These are phyloP conservation scores for Galeopterus variegatus DNA, from an alignment of 2,113 vertebrate genomes.

Conservation along the genomic window DNA sequence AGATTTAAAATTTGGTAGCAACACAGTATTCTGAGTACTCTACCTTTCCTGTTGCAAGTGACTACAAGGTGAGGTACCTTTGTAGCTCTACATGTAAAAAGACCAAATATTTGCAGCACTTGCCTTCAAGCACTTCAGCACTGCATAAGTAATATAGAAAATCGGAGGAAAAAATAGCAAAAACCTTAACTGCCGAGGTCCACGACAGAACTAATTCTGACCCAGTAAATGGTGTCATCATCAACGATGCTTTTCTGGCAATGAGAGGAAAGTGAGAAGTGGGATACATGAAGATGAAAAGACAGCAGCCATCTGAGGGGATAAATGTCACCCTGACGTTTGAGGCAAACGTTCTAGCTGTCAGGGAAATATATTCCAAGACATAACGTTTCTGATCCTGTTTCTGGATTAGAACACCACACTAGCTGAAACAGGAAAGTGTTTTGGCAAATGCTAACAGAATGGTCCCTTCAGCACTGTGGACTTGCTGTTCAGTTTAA, in stretches of 20 bases:
- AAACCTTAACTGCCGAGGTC: background rate
- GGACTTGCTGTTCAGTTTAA: background rate
- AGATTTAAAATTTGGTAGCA: background rate
- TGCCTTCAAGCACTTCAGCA: background rate
- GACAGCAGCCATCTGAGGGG: background rate
- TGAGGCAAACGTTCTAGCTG: background rate
- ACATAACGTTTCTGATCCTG: background rate
- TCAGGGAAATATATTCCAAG: conserved; percentile 18
- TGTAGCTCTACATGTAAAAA: background rate
- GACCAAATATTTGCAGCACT: background rate
- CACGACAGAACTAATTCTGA: background rate
- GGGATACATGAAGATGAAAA: background rate
- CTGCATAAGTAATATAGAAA: background rate
- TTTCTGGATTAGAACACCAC: background rate
- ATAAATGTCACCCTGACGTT: background rate
- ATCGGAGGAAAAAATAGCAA: background rate
- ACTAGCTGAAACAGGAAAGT: background rate
- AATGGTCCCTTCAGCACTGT: background rate
- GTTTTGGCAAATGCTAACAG: background rate
- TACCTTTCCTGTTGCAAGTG: background rate
- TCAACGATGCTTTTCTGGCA: background rate
- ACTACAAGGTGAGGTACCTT: background rate
- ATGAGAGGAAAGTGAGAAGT: background rate
- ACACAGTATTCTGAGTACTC: background rate
- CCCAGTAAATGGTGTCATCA: background rate